Evolutionary conservation across 2,113 vertebrate species (phyloP), one percentile per base, ranked within the genome.

Genomic region (Pleuronectes platessa): DNA sequence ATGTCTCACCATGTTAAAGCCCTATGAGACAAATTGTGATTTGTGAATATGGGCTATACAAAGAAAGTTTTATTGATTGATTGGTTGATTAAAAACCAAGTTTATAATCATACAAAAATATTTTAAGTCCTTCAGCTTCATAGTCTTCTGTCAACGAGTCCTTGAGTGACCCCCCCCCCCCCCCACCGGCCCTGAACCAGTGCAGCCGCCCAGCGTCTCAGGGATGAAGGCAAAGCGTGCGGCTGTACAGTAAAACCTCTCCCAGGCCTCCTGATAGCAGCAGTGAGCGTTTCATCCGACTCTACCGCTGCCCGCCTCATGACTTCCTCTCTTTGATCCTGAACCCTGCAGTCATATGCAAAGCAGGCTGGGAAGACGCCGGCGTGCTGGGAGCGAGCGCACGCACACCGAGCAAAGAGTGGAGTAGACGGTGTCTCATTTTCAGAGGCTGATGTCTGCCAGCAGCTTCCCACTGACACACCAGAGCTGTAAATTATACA

Each of bases 261-360:
- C 18, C 5, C 49, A 51, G 49, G 49, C 18, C 49, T 51, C 17
- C 49, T 51, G 49, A 51, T 1, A 20, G 49, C 49, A 51, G 17
- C 49, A 51, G 49, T 3, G 14, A 1, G 14, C 42, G 42, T 45
- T 37, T 14, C 45, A 13, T 47, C 45, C 14, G 11, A 13, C 3
- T 7, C 67, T 26, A 27, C 40, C 31, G 40, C 65, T 27, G 40
- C 70, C n/a, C 55, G 65, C 31, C 45, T 61, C 47, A 1, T 12
- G 20, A 40, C 40, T 65, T 79, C 66, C 82, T 72, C 56, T 37
- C 73, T 86, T 83, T 89, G 76, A 83, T 85, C 65, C 61, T 8
- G 4, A 26, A 60, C 60, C 81, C 81, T 61, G 71, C 71, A 68
- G 83, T 60, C 78, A 67, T 78, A 86, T 78, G 86, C 83, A 86